phyloP scores from a whole-genome alignment of 2,888 invertebrate genomes.

The Gonocerus acuteangulatus region DNA sequence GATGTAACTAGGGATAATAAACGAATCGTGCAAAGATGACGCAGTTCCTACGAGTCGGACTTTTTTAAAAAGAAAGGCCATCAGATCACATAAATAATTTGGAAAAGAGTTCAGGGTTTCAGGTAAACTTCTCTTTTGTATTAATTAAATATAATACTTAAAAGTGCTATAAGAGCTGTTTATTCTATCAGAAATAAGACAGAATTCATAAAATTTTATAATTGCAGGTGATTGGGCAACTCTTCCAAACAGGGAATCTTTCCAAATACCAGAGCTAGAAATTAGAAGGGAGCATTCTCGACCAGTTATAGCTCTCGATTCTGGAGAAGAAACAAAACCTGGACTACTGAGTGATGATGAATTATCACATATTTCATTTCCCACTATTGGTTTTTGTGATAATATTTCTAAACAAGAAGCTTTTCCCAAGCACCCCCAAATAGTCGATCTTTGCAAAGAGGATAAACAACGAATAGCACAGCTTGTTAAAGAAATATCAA shows the following conservation, averaged over 20 bases:
- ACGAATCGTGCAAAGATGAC: too few relatives aligned
- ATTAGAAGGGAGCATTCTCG: background rate
- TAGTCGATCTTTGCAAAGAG: slow-evolving; percentile 16
- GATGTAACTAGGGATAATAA: too few relatives aligned
- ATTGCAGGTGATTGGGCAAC: too few relatives aligned
- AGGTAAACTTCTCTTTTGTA: too few relatives aligned
- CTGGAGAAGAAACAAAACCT: slow-evolving; percentile 1
- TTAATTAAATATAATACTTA: too few relatives aligned
- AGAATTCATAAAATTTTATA: too few relatives aligned
- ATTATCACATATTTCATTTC: slow-evolving; percentile 17
- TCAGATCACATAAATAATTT: too few relatives aligned
- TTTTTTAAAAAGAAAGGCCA: too few relatives aligned
- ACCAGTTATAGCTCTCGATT: background rate
- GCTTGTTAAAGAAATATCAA: slow-evolving; percentile 11
- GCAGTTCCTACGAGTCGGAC: too few relatives aligned
- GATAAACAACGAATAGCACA: slow-evolving; percentile 16
- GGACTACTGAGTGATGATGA: slow-evolving; percentile 5
- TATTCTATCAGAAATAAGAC: too few relatives aligned
- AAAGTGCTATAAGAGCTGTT: too few relatives aligned
- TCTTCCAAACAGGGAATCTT: background rate
- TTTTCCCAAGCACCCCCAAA: background rate
- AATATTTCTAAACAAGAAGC: background rate
- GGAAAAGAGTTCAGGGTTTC: too few relatives aligned
- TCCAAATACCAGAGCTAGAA: background rate
- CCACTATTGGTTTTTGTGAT: slow-evolving; percentile 13